Conservation (phyloP, 2,888 invertebrate genomes). For the Colletes collaris region DNA sequence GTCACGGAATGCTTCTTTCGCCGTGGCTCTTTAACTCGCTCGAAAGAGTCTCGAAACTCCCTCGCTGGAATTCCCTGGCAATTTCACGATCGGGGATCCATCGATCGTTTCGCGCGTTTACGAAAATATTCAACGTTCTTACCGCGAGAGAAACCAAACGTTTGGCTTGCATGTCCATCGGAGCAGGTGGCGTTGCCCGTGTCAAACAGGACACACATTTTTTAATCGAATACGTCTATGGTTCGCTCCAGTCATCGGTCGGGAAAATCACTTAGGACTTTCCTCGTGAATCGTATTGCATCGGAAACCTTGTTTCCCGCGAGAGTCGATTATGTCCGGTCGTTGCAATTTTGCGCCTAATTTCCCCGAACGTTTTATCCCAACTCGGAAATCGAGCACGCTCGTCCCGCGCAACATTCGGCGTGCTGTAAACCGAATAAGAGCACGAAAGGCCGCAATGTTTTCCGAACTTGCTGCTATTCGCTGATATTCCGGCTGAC, state of each 20-base stretch:
- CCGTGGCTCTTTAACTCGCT: not conserved
- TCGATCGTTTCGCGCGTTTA: not conserved
- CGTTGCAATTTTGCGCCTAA: conserved; percentile 11
- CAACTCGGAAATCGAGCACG: conserved; percentile 21
- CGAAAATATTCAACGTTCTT: too few species aligned
- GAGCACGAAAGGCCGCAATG: not conserved
- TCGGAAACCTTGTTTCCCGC: too few species aligned
- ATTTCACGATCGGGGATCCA: too few species aligned
- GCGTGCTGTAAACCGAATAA: not conserved
- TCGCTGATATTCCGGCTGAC: not conserved
- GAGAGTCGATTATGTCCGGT: too few species aligned
- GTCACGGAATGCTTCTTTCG: conserved; percentile 16
- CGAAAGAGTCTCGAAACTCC: conserved; percentile 1
- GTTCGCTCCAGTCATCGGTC: too few species aligned
- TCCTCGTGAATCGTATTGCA: too few species aligned
- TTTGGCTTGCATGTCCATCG: too few species aligned
- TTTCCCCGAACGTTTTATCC: conserved; percentile 25
- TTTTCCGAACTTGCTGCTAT: conserved; percentile 10
- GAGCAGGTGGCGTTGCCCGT: too few species aligned
- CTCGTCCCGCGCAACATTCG: not conserved
- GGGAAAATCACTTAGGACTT: too few species aligned
- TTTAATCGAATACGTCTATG: too few species aligned
- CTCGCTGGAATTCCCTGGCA: not conserved
- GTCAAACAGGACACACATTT: too few species aligned
- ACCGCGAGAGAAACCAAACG: too few species aligned